Evolutionary conservation across 2,888 invertebrate species (phyloP), one percentile per base, ranked within the genome.

Genomic region (Timandra comae): DNA sequence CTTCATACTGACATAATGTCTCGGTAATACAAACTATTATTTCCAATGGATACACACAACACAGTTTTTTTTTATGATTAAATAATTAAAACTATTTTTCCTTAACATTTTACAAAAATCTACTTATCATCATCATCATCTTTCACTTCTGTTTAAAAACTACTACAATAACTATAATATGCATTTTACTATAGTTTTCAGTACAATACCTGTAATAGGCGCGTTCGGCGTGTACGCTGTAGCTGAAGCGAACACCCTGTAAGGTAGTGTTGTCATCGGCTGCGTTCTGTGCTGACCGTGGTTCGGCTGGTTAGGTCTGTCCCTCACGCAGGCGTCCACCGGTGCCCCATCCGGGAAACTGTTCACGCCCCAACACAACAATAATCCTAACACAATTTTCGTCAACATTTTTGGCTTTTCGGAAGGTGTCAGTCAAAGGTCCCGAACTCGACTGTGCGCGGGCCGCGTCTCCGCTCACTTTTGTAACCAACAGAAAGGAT

Each of bases 291-390:
- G 90, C 53, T 91, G 90, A 2, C 93, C 91, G 52, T 94, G 94
- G 65, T 93, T 91, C 0, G 94, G 94, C 57, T 90, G 89, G 72
- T 93, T 93, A 1, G 91, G 88, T 25, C 90, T 86, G 12, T 90
- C 88, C 64, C 92, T 93, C 2, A 93, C 93, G 63, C 94, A 94
- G 19, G 92, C 90, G 61, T 94, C 93, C 13, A 93, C 89, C 0
- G 94, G 94, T 1, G 92, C 93, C 1, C 93, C 93, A 55, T 93
- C 93, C n/a, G 93, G 93, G 62, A 93, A 93, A 41, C 87, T 87
- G 28, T 71, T 60, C 37, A 73, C 76, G 35, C 76, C 62, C 59
- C 69, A 73, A 52, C 66, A 71, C 49, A 78, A 38, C 38, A 71
- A 54, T 25, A 76, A 47, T 35, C 73, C 53, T 33, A 75, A 46